Conservation (phyloP, 2,888 invertebrate genomes). For the Dicycla oo region DNA sequence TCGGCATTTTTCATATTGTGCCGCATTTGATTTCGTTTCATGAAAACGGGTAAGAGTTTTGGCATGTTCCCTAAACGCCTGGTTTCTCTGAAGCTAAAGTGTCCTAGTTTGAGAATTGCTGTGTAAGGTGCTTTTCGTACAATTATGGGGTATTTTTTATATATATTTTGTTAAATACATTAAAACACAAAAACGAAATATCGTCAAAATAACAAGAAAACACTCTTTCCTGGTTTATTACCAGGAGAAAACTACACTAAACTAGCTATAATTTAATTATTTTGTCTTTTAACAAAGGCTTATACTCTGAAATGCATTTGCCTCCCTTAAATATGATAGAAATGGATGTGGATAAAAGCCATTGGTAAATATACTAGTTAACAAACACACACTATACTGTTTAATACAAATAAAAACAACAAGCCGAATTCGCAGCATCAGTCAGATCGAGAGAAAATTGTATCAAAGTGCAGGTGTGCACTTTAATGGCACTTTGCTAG, state of each 20-base stretch:
- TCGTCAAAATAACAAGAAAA: not conserved
- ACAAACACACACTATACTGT: not conserved
- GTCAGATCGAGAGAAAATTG: slow-evolving; percentile 12
- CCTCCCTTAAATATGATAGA: not conserved
- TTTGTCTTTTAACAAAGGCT: not conserved
- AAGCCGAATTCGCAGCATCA: slow-evolving; percentile 6
- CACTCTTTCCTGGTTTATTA: not conserved
- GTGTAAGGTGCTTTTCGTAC: not conserved
- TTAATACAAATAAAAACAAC: not conserved
- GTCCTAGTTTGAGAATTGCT: slow-evolving; percentile 17
- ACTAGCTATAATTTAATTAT: not conserved
- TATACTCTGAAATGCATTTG: not conserved
- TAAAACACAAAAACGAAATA: not conserved
- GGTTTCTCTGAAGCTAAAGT: slow-evolving; percentile 19
- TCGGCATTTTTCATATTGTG: slow-evolving; percentile 68
- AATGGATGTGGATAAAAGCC: not conserved
- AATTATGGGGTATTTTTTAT: not conserved
- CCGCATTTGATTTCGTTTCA: slow-evolving; percentile 55
- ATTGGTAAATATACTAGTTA: not conserved
- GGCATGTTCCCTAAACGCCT: slow-evolving; percentile 50
- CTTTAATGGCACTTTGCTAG: slow-evolving; percentile 14
- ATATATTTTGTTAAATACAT: not conserved
- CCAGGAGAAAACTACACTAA: not conserved
- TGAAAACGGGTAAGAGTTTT: slow-evolving; percentile 39
- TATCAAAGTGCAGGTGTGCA: slow-evolving; percentile 39